Evolutionary conservation across 2,797 vertebrate genomes (phyloP).

Genomic region (Lepilemur ruficaudatus): DNA sequence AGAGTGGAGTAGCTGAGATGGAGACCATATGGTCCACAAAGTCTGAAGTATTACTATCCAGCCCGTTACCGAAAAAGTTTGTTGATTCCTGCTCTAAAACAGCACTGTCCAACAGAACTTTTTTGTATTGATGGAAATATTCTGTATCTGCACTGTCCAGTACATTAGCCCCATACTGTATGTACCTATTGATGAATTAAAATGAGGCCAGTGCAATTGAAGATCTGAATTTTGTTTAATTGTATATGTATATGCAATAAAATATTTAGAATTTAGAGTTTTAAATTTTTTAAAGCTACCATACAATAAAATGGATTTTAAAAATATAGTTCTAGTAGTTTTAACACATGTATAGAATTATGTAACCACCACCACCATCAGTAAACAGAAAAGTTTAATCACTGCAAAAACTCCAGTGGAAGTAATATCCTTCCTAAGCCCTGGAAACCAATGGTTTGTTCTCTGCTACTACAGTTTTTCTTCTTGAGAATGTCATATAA

Average conservation of each 20-base stretch:
- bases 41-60: not conserved
- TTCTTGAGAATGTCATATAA: conserved; percentile 17
- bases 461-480: not conserved
- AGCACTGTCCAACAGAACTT: not conserved
- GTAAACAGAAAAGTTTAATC: not conserved
- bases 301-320: not conserved
- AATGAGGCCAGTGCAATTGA: not conserved
- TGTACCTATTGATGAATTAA: not conserved
- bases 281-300: not conserved
- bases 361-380: not conserved
- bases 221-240: not conserved
- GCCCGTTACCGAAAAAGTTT: not conserved
- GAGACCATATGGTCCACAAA: not conserved
- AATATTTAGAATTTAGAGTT: not conserved
- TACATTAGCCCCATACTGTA: not conserved
- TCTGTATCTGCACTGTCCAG: not conserved
- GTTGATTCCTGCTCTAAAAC: not conserved
- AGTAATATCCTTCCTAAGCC: not conserved
- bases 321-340: not conserved
- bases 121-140: not conserved
- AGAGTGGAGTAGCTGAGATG: not conserved
- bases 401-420: not conserved
- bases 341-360: not conserved
- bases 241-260: not conserved
- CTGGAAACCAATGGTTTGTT: not conserved